Conservation (phyloP, 2,113 vertebrate species). For the Stegostoma tigrinum region DNA sequence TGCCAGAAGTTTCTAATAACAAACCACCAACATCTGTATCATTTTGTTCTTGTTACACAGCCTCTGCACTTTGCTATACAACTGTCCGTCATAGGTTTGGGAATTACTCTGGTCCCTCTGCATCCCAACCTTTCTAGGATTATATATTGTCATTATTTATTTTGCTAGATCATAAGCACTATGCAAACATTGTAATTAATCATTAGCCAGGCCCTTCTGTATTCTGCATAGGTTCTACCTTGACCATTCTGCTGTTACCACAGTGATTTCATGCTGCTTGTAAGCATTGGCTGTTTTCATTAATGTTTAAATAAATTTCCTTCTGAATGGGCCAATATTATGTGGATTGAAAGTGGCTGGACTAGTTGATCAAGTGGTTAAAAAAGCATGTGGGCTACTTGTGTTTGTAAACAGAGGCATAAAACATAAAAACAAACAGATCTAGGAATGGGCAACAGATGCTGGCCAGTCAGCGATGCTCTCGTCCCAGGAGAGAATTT, state of each 20-base stretch:
- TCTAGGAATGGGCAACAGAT: background rate
- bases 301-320: background rate
- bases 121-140: background rate
- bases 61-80: background rate
- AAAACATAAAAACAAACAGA: background rate
- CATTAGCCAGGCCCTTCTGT: background rate
- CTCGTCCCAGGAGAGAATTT: too few species aligned
- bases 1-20: too few species aligned
- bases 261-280: background rate
- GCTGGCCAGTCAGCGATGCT: too few species aligned
- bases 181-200: background rate
- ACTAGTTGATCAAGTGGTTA: background rate
- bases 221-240: background rate
- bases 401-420: background rate
- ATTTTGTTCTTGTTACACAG: background rate
- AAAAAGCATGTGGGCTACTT: background rate
- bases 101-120: background rate
- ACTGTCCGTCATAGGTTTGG: background rate
- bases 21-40: too few species aligned
- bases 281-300: background rate
- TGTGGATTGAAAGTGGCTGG: background rate
- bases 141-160: background rate
- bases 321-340: too few species aligned
- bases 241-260: background rate
- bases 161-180: background rate